phyloP scores from a whole-genome alignment of 2,113 vertebrate genomes.

The Crypturellus undulatus region DNA sequence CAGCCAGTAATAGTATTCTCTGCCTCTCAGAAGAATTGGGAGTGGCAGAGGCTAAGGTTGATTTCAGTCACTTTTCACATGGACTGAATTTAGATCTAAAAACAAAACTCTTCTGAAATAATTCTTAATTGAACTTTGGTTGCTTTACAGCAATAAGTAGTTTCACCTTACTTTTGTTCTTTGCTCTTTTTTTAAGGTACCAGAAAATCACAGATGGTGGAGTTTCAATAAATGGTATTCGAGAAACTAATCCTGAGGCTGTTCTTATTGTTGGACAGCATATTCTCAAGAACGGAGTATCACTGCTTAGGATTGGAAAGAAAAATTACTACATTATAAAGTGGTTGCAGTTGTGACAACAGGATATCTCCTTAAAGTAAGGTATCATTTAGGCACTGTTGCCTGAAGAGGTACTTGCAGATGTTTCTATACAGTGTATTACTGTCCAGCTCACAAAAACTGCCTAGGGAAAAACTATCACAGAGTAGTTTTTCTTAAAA shows the following conservation, averaged over 20 bases:
- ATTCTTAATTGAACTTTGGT: not conserved
- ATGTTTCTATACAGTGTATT: not conserved
- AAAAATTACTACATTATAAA: constrained; percentile 94
- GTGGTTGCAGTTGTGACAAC: constrained; percentile 86
- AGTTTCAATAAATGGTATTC: constrained; percentile 90
- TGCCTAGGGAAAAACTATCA: not conserved
- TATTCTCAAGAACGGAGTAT: constrained; percentile 93
- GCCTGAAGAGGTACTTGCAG: not conserved
- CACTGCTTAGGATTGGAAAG: constrained; percentile 90
- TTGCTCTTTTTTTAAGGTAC: constrained; percentile 80
- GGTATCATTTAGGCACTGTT: not conserved
- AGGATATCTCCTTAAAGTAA: not conserved
- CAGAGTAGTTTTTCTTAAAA: not conserved
- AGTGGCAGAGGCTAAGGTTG: not conserved
- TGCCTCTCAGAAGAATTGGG: not conserved
- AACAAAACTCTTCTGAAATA: not conserved
- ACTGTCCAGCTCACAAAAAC: not conserved
- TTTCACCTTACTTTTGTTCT: not conserved
- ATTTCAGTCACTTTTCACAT: not conserved
- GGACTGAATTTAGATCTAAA: not conserved
- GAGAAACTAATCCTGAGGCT: constrained; percentile 85
- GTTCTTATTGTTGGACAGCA: constrained; percentile 89
- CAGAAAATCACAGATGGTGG: constrained; percentile 89
- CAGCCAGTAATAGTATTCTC: not conserved
- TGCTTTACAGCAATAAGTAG: not conserved